Evolutionary conservation across 2,888 invertebrate species (phyloP), one percentile per base, ranked within the genome.

Genomic region (Nymphalis c-album): DNA sequence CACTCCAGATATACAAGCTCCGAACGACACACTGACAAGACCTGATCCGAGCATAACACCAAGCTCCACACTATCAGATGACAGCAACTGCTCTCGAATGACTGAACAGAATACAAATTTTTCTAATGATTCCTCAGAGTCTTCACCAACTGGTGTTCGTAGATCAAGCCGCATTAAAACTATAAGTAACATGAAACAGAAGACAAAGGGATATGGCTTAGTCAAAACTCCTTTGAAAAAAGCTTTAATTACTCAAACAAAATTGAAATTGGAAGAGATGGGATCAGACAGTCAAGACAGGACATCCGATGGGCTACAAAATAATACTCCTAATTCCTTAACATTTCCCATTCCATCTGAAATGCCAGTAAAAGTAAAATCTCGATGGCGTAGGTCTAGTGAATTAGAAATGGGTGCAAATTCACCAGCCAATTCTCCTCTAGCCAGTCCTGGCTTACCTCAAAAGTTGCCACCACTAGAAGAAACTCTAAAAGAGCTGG

Each of bases 321-420:
- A 70, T 74, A 78, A 77, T 75, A 80, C 89, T 64, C 83, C 90
- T 18, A 87, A 87, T 69, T 89, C 92, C 51, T 85, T 88, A 59
- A 86, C 91, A 63, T 90, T 90, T 64, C 87, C 88, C 26, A 87
- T 93, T 50, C 86, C 89, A 61, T 91, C 91, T 63, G 93, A 93
- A 64, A 95, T 95, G 88, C 96, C 96, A 1, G 95, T 96, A 0
- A 96, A 96, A 88, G 96, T 96, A 0, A 96, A 96, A 80, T 96
- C 96, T 16, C 92, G 96, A 16, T 96, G 96, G 96, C 87, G 96
- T 69, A 88, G 96, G 71, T 96, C 95, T 0, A 95, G 95, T 84
- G 96, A 96, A 79, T 85, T 96, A 66, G 96, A 96, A 84, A 95
- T 95, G 94, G 90, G 88, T 10, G 87, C 88, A 31, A 81, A 78